Base-by-base conservation (phyloP, 2,888 invertebrate species). In the Drepanosiphum platanoidis region DNA sequence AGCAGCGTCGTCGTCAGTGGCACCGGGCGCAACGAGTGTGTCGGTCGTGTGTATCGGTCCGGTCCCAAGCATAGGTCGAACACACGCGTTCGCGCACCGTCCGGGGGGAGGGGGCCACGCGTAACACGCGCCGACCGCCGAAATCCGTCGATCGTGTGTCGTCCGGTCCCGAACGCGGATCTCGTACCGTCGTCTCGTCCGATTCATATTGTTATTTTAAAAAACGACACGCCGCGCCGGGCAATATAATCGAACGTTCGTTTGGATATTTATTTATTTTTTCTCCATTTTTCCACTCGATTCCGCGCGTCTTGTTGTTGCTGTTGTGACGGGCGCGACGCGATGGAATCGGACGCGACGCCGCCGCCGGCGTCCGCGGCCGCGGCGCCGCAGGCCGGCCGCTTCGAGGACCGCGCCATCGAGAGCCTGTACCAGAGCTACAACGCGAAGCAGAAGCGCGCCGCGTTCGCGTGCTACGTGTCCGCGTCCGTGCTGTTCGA, bases 351-450 rank as follows among this genome's bases (percentile, higher is more conserved):
- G 13, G n/a, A 0, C 42, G 7, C 11, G 32, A 22, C 39, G 2
- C 13, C 42, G 79, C 22, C 64, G 58, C 22, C 71, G 4, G 22
- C 74, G 72, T 15, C 64, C 9, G 5, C 66, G 32, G 1, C 66
- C 4, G 30, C 46, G 34, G n/a, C 68, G 34, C 9, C 58, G 1
- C 58, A 61, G 58, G 81, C 70, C 34, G 68, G 82, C 9, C 39
- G 82, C 34, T 77, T 77, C 75, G 70, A 77, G 27, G 86, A 83
- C 68, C 70, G 68, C 13, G 92, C 93, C 79, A 90, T 94, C 87
- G 94, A 94, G 89, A 92, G 92, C 88, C 91, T 94, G 8, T 95
- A 94, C 89, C 93, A 93, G 88, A 93, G 92, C 87, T 94, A 94
- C 89, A 93, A 93, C 88, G 91, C 93, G 72, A 93, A 94, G 88